A percentile compares a stretch with the other conserved stretches of the same genome.
These are phyloP conservation scores for Drosophila azteca DNA, from an alignment of 1,140 invertebrate genomes.

Conservation along the genomic window DNA sequence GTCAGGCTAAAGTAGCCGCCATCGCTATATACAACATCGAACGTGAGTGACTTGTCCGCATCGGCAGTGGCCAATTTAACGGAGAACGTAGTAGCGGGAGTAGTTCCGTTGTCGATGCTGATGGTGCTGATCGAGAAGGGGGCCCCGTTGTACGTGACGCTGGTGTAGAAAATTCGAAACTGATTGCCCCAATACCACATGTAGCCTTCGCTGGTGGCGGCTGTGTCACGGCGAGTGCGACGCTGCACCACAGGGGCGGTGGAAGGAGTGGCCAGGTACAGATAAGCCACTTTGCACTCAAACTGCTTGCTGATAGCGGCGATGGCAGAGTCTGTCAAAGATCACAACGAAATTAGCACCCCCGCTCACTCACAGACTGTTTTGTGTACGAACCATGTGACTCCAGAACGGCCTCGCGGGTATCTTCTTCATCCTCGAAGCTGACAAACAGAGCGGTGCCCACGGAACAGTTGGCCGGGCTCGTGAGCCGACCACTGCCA, in stretches of 20 bases:
- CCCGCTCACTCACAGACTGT: neutral
- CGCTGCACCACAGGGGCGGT: conserved; percentile 55
- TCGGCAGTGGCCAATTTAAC: conserved; percentile 33
- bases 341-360: neutral
- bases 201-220: conserved; percentile 38
- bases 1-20: conserved; percentile 68
- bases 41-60: conserved; percentile 44
- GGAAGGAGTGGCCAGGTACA: conserved; percentile 67
- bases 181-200: conserved; percentile 38
- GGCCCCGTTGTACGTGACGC: conserved; percentile 30
- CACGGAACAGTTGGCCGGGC: conserved; percentile 58
- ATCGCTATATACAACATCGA: conserved; percentile 48
- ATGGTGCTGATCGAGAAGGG: conserved; percentile 28
- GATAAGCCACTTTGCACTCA: conserved; percentile 73
- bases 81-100: conserved; percentile 34
- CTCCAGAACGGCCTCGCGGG: conserved; percentile 80
- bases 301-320: conserved; percentile 64
- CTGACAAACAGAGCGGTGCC: conserved; percentile 76
- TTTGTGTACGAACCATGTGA: conserved; percentile 83
- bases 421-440: conserved; percentile 83
- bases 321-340: conserved; percentile 70
- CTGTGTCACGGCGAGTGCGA: conserved; percentile 64
- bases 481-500: conserved; percentile 58
- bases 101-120: conserved; percentile 35
- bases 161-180: conserved; percentile 63